Evolutionary conservation across 2,888 invertebrate species (phyloP).

Genomic region (Drosophila falleni): DNA sequence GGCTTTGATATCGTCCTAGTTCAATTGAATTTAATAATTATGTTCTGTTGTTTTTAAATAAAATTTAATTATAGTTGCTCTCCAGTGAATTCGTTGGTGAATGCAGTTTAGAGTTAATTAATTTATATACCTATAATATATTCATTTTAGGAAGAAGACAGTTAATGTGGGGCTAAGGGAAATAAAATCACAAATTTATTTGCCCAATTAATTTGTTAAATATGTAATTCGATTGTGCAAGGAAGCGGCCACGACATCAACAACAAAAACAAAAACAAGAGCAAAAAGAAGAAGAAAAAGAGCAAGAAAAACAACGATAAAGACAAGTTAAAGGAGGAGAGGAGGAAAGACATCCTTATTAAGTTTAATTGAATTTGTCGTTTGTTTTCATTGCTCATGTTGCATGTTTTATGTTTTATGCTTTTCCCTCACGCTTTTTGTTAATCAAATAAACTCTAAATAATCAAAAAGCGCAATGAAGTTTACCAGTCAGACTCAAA

Average conservation of each 20-base stretch:
- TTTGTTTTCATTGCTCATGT: conserved; percentile 59
- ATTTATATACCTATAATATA: not conserved
- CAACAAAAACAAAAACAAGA: conserved; percentile 22
- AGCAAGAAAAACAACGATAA: not conserved
- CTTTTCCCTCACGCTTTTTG: conserved; percentile 40
- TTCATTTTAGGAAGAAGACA: not conserved
- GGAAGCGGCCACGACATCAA: conserved; percentile 52
- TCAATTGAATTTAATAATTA: too few relatives aligned
- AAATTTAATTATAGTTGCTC: too few relatives aligned
- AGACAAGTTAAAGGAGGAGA: conserved; percentile 8
- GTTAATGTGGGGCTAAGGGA: not conserved
- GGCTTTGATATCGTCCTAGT: too few relatives aligned
- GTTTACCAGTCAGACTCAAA: conserved; percentile 31
- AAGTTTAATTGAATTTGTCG: conserved; percentile 76
- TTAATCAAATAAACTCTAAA: conserved; percentile 66
- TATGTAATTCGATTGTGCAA: conserved; percentile 68
- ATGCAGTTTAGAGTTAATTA: not conserved
- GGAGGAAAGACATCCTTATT: conserved; percentile 70
- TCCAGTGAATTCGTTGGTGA: too few relatives aligned
- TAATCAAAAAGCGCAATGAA: conserved; percentile 63
- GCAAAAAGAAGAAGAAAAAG: not conserved
- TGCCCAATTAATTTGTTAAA: conserved; percentile 75
- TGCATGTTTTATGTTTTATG: conserved; percentile 39
- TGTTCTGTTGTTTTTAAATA: too few relatives aligned
- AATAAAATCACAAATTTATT: conserved; percentile 43